phyloP scores from a whole-genome alignment of 2,888 invertebrate genomes.

The Auanema freiburgensis region DNA sequence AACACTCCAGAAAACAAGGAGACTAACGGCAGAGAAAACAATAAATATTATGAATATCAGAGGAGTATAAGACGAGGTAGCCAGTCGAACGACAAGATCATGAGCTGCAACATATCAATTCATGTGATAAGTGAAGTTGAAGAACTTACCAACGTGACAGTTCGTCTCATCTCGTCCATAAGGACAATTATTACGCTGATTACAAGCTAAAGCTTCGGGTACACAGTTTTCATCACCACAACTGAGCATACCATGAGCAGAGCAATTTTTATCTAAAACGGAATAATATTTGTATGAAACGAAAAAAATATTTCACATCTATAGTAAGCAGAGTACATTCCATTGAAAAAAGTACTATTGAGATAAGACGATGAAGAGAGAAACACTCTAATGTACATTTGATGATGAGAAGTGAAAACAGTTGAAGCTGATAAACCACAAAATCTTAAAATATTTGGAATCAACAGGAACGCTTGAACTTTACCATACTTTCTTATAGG shows the following conservation, averaged over 20 bases:
- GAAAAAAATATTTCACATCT: constrained; percentile 26
- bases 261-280: constrained; percentile 60
- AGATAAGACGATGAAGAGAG: constrained; percentile 30
- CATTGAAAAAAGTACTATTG: constrained; percentile 31
- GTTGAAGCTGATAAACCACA: constrained; percentile 45
- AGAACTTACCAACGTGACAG: constrained; percentile 28
- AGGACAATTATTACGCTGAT: constrained; percentile 53
- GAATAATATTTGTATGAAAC: constrained; percentile 7
- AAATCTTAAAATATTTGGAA: constrained; percentile 30
- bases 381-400: constrained; percentile 44
- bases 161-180: constrained; percentile 54
- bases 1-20: constrained; percentile 41
- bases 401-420: constrained; percentile 38
- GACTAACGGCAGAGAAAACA: constrained; percentile 39
- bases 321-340: constrained; percentile 40
- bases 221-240: constrained; percentile 64
- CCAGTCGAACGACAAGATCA: constrained; percentile 29
- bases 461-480: not conserved
- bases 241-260: constrained; percentile 46
- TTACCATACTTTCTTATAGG: constrained; percentile 34
- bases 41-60: constrained; percentile 40
- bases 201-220: constrained; percentile 52
- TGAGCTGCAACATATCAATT: constrained; percentile 25
- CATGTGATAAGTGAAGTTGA: not conserved
- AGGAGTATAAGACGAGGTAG: constrained; percentile 45